phyloP scores from a whole-genome alignment of 2,797 vertebrate species.

The Cephalopachus bancanus region DNA sequence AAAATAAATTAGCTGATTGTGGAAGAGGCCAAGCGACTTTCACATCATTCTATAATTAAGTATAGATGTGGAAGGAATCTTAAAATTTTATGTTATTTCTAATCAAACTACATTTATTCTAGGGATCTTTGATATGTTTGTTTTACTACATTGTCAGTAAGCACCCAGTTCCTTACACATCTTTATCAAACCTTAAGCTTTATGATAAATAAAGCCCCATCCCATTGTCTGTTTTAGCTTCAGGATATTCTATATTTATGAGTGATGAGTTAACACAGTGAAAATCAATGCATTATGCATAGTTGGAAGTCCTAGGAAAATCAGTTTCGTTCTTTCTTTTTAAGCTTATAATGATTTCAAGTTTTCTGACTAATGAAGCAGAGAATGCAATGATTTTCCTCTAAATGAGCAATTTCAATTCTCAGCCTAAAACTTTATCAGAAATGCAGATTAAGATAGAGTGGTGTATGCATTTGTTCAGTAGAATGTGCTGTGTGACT shows the following conservation, averaged over 20 bases:
- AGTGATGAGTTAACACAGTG: not conserved
- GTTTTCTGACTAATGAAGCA: constrained; percentile 61
- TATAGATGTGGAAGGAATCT: not conserved
- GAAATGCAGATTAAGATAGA: not conserved
- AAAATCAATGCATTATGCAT: not conserved
- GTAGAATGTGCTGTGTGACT: not conserved
- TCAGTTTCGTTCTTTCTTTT: not conserved
- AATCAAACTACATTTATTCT: not conserved
- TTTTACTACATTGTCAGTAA: not conserved
- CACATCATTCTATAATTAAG: not conserved
- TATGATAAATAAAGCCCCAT: not conserved
- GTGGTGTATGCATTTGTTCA: not conserved
- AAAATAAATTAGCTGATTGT: not conserved
- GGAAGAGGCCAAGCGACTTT: not conserved
- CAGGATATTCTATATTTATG: not conserved
- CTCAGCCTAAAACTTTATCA: constrained; percentile 1
- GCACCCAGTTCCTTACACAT: not conserved
- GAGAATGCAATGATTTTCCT: constrained; percentile 37
- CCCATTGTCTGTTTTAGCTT: not conserved
- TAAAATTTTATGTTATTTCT: constrained; percentile 30
- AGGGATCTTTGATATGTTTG: not conserved
- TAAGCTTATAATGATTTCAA: constrained; percentile 67
- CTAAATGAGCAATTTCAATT: constrained; percentile 58
- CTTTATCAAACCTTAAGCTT: not conserved
- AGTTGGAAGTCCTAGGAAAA: constrained; percentile 15